Conservation (phyloP, 2,797 vertebrate genomes). For the Argyrosomus regius region DNA sequence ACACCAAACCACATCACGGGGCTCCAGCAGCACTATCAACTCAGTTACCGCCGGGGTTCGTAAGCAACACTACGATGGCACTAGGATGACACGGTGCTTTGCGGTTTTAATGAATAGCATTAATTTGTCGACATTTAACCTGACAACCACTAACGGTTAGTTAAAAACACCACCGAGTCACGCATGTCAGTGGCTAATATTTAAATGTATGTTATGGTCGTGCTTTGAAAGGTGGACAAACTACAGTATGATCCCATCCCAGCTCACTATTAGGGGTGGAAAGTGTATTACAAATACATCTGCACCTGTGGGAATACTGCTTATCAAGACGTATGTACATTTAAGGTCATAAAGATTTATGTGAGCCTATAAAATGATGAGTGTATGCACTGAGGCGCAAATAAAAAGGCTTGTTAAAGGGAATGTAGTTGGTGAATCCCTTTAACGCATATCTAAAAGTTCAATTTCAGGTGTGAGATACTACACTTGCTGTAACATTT, state of each 20-base stretch:
- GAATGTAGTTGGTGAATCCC: neutral
- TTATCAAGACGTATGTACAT: neutral
- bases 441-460: conserved; percentile 10
- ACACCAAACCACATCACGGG: conserved; percentile 84
- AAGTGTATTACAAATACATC: neutral
- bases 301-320: neutral
- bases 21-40: conserved; percentile 68
- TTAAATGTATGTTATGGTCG: conserved; percentile 13
- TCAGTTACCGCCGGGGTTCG: conserved; percentile 58
- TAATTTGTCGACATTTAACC: conserved; percentile 21
- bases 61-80: conserved; percentile 37
- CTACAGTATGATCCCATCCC: neutral
- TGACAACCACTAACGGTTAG: conserved; percentile 5
- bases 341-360: conserved; percentile 47
- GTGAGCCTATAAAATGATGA: conserved; percentile 32
- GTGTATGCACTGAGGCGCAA: neutral
- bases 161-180: conserved; percentile 12
- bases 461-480: neutral
- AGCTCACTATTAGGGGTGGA: neutral
- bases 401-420: neutral
- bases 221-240: conserved; percentile 32
- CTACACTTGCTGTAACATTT: neutral
- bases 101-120: conserved; percentile 17
- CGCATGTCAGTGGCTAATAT: conserved; percentile 15
- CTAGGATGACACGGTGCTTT: conserved; percentile 31